phyloP scores from a whole-genome alignment of 2,888 invertebrate species.

The Drosophila ezoana region DNA sequence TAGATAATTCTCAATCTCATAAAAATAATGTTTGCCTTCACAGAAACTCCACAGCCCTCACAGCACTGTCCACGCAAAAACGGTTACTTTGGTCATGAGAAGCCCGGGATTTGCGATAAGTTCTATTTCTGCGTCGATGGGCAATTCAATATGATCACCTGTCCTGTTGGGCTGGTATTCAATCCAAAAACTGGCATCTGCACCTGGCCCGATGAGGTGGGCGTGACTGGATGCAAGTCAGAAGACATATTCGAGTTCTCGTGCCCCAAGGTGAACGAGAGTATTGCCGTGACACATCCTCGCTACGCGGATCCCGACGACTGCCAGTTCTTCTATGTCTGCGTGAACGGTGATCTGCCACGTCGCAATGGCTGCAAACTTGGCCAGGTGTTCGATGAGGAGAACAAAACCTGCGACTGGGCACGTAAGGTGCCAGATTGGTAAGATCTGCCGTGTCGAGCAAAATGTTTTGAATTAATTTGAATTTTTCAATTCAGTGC shows the following conservation, averaged over 20 bases:
- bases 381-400: slow-evolving; percentile 95
- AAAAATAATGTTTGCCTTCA: slow-evolving; percentile 36
- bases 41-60: slow-evolving; percentile 90
- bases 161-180: slow-evolving; percentile 94
- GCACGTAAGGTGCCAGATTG: slow-evolving; percentile 95
- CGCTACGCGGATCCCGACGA: slow-evolving; percentile 94
- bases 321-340: slow-evolving; percentile 96
- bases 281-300: slow-evolving; percentile 91
- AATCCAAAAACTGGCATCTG: slow-evolving; percentile 95
- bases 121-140: slow-evolving; percentile 96
- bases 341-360: slow-evolving; percentile 94
- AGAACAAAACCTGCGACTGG: slow-evolving; percentile 92
- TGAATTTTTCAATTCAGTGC: slow-evolving; percentile 86
- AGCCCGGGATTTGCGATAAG: slow-evolving; percentile 91
- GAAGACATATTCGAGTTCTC: slow-evolving; percentile 93
- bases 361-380: slow-evolving; percentile 94
- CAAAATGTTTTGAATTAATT: background rate
- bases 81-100: slow-evolving; percentile 95
- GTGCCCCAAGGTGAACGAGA: slow-evolving; percentile 92
- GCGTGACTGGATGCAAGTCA: slow-evolving; percentile 93
- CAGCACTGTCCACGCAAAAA: slow-evolving; percentile 92
- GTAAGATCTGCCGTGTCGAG: slow-evolving; percentile 85
- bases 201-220: slow-evolving; percentile 96
- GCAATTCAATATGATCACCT: slow-evolving; percentile 94
- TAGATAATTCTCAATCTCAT: no score